These are phyloP conservation scores for Hirtodrosophila histrioides DNA, from an alignment of 2,888 invertebrate species.

Conservation along the genomic window DNA sequence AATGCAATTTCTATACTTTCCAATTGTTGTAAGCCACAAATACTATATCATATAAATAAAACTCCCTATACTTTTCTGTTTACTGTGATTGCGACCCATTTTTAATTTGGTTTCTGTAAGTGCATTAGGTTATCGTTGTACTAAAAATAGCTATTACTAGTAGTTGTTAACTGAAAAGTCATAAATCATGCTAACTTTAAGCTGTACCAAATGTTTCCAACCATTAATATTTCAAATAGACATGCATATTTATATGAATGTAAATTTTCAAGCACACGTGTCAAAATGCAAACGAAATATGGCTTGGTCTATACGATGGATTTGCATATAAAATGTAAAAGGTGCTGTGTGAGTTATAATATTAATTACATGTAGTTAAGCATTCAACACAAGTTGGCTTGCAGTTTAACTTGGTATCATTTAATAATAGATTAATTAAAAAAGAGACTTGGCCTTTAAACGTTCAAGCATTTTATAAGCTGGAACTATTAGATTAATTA, in stretches of 20 bases:
- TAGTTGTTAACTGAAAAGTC: slow-evolving; percentile 1
- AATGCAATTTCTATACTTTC: too few species aligned
- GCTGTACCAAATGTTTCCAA: neutral
- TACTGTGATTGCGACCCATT: too few species aligned
- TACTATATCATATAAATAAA: too few species aligned
- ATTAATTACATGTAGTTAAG: slow-evolving; percentile 28
- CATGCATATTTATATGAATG: slow-evolving; percentile 7
- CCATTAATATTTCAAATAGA: neutral
- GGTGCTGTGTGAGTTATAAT: neutral
- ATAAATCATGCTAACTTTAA: slow-evolving; percentile 13
- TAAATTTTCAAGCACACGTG: slow-evolving; percentile 7
- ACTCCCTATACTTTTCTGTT: too few species aligned
- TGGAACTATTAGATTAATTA: slow-evolving; percentile 6
- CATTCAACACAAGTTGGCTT: slow-evolving; percentile 15
- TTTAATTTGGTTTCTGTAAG: slow-evolving; percentile 1
- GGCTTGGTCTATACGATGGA: slow-evolving; percentile 2
- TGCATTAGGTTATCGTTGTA: slow-evolving; percentile 5
- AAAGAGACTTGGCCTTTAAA: slow-evolving; percentile 26
- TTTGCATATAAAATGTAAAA: slow-evolving; percentile 31
- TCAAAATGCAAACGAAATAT: slow-evolving; percentile 21
- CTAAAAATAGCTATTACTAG: too few species aligned
- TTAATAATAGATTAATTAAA: slow-evolving; percentile 24
- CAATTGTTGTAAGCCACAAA: too few species aligned
- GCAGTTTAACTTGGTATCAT: slow-evolving; percentile 8
- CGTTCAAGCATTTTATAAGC: slow-evolving; percentile 18